Conservation (phyloP, 2,888 invertebrate species). For the Monopis laevigella region DNA sequence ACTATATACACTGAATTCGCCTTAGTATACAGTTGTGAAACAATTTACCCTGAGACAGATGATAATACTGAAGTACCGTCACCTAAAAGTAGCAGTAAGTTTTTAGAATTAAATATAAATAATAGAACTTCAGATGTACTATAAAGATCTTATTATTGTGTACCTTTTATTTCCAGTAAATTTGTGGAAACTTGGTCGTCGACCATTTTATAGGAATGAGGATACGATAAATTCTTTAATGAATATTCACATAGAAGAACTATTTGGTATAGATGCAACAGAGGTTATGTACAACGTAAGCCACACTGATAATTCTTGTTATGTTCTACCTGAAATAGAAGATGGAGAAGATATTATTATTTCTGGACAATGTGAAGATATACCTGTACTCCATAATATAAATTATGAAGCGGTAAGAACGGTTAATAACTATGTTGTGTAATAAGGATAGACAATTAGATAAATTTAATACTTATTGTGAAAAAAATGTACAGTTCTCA, state of each 20-base stretch:
- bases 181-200: slow-evolving; percentile 32
- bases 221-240: neutral
- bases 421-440: no score
- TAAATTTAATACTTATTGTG: no score
- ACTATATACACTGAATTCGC: slow-evolving; percentile 27
- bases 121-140: no score
- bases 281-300: slow-evolving; percentile 25
- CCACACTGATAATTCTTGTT: slow-evolving; percentile 34
- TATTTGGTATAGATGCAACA: slow-evolving; percentile 20
- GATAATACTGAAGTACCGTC: no score
- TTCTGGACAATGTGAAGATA: slow-evolving; percentile 36
- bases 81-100: no score
- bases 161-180: slow-evolving; percentile 36
- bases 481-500: slow-evolving; percentile 42
- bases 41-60: no score
- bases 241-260: neutral
- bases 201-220: neutral
- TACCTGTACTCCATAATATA: slow-evolving; percentile 34
- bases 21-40: slow-evolving; percentile 33
- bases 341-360: slow-evolving; percentile 35
- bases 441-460: no score
- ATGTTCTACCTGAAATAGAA: slow-evolving; percentile 31
- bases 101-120: no score
- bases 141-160: no score
- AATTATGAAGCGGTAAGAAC: slow-evolving; percentile 33